These are phyloP conservation scores for Nebria brevicollis DNA, from an alignment of 2,888 invertebrate genomes.

Conservation along the genomic window DNA sequence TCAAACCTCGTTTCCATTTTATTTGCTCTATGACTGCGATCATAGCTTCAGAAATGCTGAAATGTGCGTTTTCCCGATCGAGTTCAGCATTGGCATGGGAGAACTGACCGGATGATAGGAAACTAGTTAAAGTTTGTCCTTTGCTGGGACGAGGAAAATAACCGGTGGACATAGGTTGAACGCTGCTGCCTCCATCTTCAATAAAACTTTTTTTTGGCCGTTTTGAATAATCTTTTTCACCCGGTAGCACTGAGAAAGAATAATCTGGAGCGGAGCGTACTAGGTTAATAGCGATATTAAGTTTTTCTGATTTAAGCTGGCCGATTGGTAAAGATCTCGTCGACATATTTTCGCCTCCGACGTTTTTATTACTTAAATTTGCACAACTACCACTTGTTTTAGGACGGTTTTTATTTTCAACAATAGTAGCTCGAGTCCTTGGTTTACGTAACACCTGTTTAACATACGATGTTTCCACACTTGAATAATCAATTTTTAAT, in stretches of 20 bases:
- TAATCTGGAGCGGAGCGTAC: slow-evolving; percentile 58
- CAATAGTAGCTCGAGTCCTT: slow-evolving; percentile 3
- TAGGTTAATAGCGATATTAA: slow-evolving; percentile 51
- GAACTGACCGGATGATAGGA: slow-evolving; percentile 77
- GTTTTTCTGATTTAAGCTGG: slow-evolving; percentile 48
- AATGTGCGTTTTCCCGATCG: slow-evolving; percentile 88
- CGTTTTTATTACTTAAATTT: slow-evolving; percentile 23
- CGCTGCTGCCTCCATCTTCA: slow-evolving; percentile 69
- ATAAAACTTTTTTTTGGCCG: slow-evolving; percentile 68
- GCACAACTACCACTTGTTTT: slow-evolving; percentile 9
- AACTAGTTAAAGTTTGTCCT: slow-evolving; percentile 78
- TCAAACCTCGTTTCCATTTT: slow-evolving; percentile 68
- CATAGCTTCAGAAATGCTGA: slow-evolving; percentile 84
- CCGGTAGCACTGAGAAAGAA: slow-evolving; percentile 58
- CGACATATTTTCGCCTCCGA: slow-evolving; percentile 52
- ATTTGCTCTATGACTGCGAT: slow-evolving; percentile 84
- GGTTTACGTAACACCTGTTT: slow-evolving; percentile 2
- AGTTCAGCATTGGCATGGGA: slow-evolving; percentile 78
- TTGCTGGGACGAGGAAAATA: slow-evolving; percentile 70
- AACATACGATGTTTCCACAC: slow-evolving; percentile 17
- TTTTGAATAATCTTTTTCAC: slow-evolving; percentile 63
- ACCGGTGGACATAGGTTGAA: slow-evolving; percentile 68
- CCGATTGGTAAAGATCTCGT: slow-evolving; percentile 52
- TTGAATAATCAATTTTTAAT: slow-evolving; percentile 58
- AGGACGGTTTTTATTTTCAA: slow-evolving; percentile 13